Evolutionary conservation across 2,888 invertebrate species (phyloP).

Genomic region (Harmothoe impar): DNA sequence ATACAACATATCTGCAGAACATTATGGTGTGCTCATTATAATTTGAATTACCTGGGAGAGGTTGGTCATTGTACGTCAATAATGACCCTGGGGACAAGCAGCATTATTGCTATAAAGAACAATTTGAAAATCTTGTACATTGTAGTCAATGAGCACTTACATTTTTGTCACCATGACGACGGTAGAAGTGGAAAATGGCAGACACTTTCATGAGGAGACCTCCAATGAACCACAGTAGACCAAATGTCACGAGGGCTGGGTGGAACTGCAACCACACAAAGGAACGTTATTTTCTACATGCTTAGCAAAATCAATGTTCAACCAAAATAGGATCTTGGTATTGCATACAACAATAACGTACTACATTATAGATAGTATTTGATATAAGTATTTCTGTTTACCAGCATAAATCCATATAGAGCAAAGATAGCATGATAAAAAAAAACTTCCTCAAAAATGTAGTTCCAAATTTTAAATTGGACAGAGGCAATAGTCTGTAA

Average conservation of each 20-base stretch:
- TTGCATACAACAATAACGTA: neutral
- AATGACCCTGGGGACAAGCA: neutral
- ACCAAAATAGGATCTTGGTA: neutral
- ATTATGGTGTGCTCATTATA: no score
- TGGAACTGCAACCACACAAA: conserved; percentile 62
- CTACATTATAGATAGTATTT: no score
- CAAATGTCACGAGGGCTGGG: conserved; percentile 64
- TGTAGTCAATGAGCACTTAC: no score
- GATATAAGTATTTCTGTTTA: no score
- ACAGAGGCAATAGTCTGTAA: no score
- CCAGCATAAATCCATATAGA: no score
- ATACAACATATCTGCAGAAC: no score
- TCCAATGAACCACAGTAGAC: conserved; percentile 67
- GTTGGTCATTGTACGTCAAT: neutral
- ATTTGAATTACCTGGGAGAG: neutral
- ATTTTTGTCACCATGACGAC: conserved; percentile 44
- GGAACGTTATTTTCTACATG: neutral
- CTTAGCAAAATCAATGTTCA: neutral
- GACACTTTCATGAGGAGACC: conserved; percentile 66
- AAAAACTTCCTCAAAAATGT: no score
- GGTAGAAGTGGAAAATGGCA: conserved; percentile 65
- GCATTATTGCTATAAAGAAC: no score
- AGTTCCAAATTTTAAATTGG: no score
- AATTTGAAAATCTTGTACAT: no score
- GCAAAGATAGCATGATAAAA: no score